These are phyloP conservation scores for Myotis lucifugus DNA, from an alignment of 2,113 vertebrate species.

Conservation along the genomic window DNA sequence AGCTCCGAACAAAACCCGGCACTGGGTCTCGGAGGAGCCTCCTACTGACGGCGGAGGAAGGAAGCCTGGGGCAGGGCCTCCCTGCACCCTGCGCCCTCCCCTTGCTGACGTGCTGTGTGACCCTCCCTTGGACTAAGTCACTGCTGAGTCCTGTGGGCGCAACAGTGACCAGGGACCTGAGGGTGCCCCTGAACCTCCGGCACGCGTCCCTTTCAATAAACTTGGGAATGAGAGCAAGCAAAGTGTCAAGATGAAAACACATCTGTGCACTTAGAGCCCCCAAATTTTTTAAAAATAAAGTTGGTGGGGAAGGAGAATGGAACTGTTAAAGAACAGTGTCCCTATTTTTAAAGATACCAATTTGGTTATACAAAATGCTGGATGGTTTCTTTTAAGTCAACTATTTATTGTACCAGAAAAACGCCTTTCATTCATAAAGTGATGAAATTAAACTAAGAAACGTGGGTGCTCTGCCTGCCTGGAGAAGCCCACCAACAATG, in stretches of 20 bases:
- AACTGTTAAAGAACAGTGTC: neutral
- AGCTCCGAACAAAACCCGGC: too few relatives aligned
- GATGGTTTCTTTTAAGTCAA: neutral
- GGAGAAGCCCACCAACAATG: neutral
- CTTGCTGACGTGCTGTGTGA: neutral
- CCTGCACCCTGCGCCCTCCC: neutral
- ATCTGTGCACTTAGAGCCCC: neutral
- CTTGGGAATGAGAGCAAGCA: neutral
- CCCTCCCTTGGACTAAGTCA: neutral
- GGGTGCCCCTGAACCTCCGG: neutral
- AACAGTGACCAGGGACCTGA: neutral
- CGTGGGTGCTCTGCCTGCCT: neutral
- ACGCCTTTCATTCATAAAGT: neutral
- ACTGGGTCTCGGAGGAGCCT: too few relatives aligned
- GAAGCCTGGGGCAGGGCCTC: too few relatives aligned
- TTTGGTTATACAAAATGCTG: neutral
- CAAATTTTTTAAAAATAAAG: neutral
- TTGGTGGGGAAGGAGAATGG: neutral
- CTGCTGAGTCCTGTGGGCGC: neutral
- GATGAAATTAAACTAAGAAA: neutral
- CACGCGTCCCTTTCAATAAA: neutral
- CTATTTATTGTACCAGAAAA: conserved; percentile 36
- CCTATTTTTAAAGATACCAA: neutral
- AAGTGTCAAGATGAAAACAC: neutral
- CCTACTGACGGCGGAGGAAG: neutral